Conservation (phyloP, 2,888 invertebrate species). For the Drosophila macrospina region DNA sequence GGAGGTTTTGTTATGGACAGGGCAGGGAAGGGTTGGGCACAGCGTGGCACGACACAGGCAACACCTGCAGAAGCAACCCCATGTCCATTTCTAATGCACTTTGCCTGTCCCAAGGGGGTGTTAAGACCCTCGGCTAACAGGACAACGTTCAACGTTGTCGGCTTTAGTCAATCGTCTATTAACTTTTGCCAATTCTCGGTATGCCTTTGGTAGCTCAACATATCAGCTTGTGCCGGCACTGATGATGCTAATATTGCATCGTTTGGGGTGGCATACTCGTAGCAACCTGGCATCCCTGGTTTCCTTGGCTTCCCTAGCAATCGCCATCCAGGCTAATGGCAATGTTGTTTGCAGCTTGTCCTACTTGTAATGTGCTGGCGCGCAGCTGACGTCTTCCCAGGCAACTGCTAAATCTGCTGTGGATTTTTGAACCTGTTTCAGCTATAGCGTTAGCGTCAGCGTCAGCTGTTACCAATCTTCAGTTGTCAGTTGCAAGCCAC, state of each 20-base stretch:
- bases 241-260: slow-evolving; percentile 75
- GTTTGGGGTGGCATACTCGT: slow-evolving; percentile 12
- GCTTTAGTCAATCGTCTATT: slow-evolving; percentile 83
- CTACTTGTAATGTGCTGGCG: slow-evolving; percentile 81
- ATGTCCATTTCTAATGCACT: slow-evolving; percentile 66
- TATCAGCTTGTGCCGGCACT: slow-evolving; percentile 14
- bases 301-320: slow-evolving; percentile 3
- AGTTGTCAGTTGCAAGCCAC: slow-evolving; percentile 54
- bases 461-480: slow-evolving; percentile 67
- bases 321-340: slow-evolving; percentile 62
- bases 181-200: slow-evolving; percentile 76
- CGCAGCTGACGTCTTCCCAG: slow-evolving; percentile 75
- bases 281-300: slow-evolving; percentile 23
- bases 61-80: slow-evolving; percentile 73
- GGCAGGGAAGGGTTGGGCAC: slow-evolving; percentile 26
- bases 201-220: slow-evolving; percentile 4
- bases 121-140: slow-evolving; percentile 62
- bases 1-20: slow-evolving; percentile 36
- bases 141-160: slow-evolving; percentile 61
- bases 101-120: slow-evolving; percentile 76
- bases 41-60: slow-evolving; percentile 55
- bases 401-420: slow-evolving; percentile 30
- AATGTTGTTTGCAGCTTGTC: slow-evolving; percentile 79
- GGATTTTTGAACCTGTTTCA: slow-evolving; percentile 75
- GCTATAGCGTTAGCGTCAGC: slow-evolving; percentile 72